Base-by-base conservation (phyloP, 1,140 invertebrate species). In the Drosophila fuyamai region DNA sequence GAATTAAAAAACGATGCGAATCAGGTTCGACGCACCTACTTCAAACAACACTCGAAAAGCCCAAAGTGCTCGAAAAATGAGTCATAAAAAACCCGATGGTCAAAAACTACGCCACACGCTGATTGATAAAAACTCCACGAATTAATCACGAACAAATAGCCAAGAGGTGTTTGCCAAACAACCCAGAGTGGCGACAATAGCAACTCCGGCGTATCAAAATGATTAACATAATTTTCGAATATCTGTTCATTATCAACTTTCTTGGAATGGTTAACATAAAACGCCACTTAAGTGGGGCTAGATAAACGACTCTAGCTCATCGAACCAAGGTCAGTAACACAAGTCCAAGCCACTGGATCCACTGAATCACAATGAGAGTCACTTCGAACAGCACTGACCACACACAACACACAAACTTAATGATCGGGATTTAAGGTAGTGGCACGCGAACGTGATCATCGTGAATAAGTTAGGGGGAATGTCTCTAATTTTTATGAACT, bases 221-320 rank as follows among this genome's bases (percentile, higher is more conserved):
- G 77, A 89, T 88, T 88, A 89, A 65, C 84, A 88, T 88, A 88
- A 89, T 88, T 77, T 83, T 55, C 72, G 44, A 53, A 51, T 53
- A 57, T 38, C 67, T 60, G 57, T 41, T 56, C 70, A 79, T 83
- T 79, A 82, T 76, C 77, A 81, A 77, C 85, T 89, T 89, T 89
- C 84, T 79, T 90, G 84, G 81, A 89, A 89, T 79, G 59, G 51
- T 89, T 84, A 89, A 84, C 85, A 84, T 84, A 84, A 89, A 81
- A 89, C 38, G 62, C 40, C 79, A 88, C 71, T 86, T 78, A 86
- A 73, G 36, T 40, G 66, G n/a, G 43, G 16, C 38, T 32, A 50
- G 23, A 29, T 48, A 61, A 56, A 56, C 44, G 56, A 36, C 54
- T 56, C 44, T 44, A 27, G 66, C 23, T 41, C 47, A 43, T 63